These are phyloP conservation scores for Galleria mellonella DNA, from an alignment of 1,140 invertebrate species.

Conservation along the genomic window DNA sequence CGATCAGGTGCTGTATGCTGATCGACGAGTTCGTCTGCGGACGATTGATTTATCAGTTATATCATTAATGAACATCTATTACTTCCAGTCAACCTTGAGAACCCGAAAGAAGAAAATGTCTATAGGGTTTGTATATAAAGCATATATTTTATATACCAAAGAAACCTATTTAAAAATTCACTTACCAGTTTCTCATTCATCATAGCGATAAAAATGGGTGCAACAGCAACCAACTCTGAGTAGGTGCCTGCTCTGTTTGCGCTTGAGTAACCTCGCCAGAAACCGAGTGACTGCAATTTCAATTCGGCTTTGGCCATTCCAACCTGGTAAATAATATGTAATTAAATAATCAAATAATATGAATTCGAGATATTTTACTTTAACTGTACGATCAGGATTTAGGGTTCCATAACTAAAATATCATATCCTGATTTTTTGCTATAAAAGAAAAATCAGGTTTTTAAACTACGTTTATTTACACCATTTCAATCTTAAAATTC, in stretches of 20 bases:
- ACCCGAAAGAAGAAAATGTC: too few species aligned
- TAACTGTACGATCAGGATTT: too few species aligned
- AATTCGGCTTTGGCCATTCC: constrained; percentile 80
- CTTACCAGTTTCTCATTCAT: constrained; percentile 76
- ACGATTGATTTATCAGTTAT: too few species aligned
- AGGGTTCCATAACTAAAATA: too few species aligned
- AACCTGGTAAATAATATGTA: constrained; percentile 60
- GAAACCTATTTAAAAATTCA: constrained; percentile 6
- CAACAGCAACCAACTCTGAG: constrained; percentile 83
- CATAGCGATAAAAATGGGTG: constrained; percentile 86
- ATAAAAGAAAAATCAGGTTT: too few species aligned
- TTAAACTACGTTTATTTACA: too few species aligned
- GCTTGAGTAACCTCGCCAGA: constrained; percentile 88
- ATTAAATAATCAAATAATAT: neutral
- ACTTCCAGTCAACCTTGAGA: too few species aligned
- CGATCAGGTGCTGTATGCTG: constrained; percentile 55
- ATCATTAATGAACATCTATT: too few species aligned
- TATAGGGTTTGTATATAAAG: too few species aligned
- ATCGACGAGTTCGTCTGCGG: constrained; percentile 58
- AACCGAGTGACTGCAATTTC: constrained; percentile 78
- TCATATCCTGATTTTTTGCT: too few species aligned
- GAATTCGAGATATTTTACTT: too few species aligned
- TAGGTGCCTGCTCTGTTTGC: constrained; percentile 83
- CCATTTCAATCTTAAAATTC: too few species aligned
- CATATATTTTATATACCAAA: neutral